A percentile compares a stretch with the other conserved stretches of the same genome.
Conservation (phyloP, 2,888 invertebrate genomes). For the Sacculina carcini region DNA sequence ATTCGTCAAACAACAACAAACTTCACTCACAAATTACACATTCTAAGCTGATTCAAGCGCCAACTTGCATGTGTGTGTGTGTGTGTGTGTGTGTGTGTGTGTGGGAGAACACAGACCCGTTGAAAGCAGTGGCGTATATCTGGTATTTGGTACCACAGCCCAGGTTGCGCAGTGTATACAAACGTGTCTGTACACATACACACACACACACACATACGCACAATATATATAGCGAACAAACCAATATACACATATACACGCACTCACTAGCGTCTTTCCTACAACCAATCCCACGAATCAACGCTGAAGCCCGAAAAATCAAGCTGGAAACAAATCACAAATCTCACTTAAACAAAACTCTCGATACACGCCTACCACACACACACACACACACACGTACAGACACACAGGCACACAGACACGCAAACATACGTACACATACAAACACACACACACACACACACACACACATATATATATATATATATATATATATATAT, state of each 20-base stretch:
- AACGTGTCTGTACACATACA: constrained; percentile 1
- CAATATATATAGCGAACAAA: background rate
- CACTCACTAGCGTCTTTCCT: no score
- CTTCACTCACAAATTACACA: no score
- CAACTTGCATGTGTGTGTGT: background rate
- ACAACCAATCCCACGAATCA: no score
- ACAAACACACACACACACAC: background rate
- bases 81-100: background rate
- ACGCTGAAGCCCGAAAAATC: no score
- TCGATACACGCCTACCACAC: no score
- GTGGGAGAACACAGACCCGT: constrained; percentile 32
- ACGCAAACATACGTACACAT: background rate
- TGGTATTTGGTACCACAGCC: constrained; percentile 83
- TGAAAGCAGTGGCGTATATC: constrained; percentile 73
- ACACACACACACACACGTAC: background rate
- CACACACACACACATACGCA: constrained; percentile 9
- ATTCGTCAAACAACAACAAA: no score
- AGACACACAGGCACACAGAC: background rate
- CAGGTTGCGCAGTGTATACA: constrained; percentile 46
- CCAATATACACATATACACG: background rate
- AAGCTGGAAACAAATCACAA: no score
- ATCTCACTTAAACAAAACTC: no score
- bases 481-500: background rate
- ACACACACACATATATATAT: background rate
- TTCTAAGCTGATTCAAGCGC: background rate